These are phyloP conservation scores for Pachypanchax playfairii DNA, from an alignment of 2,113 vertebrate species.

Conservation along the genomic window DNA sequence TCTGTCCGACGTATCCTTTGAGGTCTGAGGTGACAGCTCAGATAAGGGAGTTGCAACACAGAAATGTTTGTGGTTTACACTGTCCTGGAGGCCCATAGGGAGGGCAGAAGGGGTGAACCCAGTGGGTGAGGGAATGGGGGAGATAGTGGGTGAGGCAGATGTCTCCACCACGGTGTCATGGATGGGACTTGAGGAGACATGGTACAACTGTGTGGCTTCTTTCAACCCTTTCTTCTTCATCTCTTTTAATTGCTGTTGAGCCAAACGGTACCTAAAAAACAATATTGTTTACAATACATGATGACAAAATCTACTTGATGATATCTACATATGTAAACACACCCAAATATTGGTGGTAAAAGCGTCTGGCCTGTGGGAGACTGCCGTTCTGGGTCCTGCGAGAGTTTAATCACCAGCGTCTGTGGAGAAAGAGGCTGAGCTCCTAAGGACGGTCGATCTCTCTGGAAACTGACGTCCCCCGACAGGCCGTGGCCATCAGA, in stretches of 20 bases:
- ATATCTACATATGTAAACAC: constrained; percentile 8
- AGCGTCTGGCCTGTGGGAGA: constrained; percentile 88
- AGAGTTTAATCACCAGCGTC: constrained; percentile 58
- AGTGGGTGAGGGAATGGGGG: constrained; percentile 67
- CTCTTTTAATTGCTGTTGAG: constrained; percentile 96
- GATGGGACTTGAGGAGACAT: constrained; percentile 92
- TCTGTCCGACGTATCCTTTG: constrained; percentile 64
- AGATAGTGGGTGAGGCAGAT: constrained; percentile 66
- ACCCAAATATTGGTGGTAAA: constrained; percentile 91
- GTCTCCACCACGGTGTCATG: constrained; percentile 85
- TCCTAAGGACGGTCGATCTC: constrained; percentile 72
- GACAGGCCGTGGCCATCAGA: constrained; percentile 73
- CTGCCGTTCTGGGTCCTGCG: constrained; percentile 82
- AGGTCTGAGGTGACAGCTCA: constrained; percentile 66
- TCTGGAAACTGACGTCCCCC: constrained; percentile 22
- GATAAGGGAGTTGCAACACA: constrained; percentile 82
- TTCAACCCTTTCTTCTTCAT: constrained; percentile 96
- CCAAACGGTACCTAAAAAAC: constrained; percentile 84
- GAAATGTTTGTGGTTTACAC: constrained; percentile 74
- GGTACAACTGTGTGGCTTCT: constrained; percentile 92
- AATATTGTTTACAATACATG: not conserved
- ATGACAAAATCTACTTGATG: not conserved
- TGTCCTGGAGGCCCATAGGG: constrained; percentile 76
- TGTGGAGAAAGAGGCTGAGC: constrained; percentile 74
- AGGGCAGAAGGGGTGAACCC: constrained; percentile 53